Conservation (phyloP, 2,797 vertebrate genomes). For the Poecilia wingei region DNA sequence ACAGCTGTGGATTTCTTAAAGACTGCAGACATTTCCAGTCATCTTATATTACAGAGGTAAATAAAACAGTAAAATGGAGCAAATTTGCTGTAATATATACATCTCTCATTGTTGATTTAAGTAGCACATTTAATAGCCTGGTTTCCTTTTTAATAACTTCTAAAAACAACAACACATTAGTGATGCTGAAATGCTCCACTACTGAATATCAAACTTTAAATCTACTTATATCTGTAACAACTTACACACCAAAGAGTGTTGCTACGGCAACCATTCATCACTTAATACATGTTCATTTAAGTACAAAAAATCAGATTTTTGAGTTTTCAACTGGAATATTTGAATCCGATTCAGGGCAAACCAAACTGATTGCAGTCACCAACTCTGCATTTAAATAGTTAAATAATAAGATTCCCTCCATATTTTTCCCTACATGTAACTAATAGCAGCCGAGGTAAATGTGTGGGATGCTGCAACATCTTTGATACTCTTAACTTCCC, state of each 20-base stretch:
- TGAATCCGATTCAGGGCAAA: not conserved
- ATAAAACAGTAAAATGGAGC: not conserved
- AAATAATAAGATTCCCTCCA: not conserved
- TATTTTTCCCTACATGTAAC: not conserved
- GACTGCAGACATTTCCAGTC: not conserved
- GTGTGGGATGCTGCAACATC: not conserved
- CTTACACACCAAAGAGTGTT: not conserved
- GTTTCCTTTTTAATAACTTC: not conserved
- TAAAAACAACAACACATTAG: not conserved
- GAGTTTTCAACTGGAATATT: not conserved
- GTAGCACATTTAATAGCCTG: not conserved
- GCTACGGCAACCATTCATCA: not conserved
- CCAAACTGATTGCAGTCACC: not conserved
- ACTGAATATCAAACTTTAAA: not conserved
- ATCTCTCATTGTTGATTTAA: not conserved
- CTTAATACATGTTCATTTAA: not conserved
- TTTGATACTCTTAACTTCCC: not conserved
- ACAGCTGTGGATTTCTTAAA: not conserved
- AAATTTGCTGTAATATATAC: not conserved
- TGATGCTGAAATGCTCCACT: not conserved
- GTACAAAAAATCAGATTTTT: not conserved
- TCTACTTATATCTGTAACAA: not conserved
- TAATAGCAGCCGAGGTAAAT: not conserved
- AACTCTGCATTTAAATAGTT: not conserved
- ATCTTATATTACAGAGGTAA: not conserved